Evolutionary conservation across 2,113 vertebrate species (phyloP).

Genomic region (Tupaia chinensis): DNA sequence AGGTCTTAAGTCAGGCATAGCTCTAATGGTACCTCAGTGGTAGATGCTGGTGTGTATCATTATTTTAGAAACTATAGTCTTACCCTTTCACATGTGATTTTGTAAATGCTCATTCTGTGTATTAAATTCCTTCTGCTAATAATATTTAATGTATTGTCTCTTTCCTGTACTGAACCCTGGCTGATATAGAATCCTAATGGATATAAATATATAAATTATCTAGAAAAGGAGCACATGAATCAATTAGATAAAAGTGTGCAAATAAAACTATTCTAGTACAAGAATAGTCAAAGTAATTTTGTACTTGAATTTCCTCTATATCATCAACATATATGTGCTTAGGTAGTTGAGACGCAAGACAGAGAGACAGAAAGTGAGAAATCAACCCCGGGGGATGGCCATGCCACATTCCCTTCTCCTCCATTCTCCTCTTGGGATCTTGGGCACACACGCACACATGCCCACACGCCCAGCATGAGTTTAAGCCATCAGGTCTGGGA

Average conservation of each 20-base stretch:
- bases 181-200: background rate
- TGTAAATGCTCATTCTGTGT: background rate
- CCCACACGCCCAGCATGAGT: too few relatives aligned
- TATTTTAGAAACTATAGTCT: background rate
- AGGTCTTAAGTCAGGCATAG: background rate
- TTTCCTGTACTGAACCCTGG: background rate
- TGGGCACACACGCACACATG: too few relatives aligned
- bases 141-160: background rate
- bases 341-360: background rate
- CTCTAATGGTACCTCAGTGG: background rate
- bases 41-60: background rate
- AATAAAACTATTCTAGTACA: background rate
- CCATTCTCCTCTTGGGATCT: too few relatives aligned
- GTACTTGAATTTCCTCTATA: background rate
- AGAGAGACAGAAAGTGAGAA: too few relatives aligned
- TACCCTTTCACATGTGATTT: background rate
- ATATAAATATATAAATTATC: constrained; percentile 27
- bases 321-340: background rate
- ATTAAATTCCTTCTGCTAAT: constrained; percentile 24
- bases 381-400: too few relatives aligned
- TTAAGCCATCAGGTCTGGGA: too few relatives aligned
- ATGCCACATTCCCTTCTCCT: too few relatives aligned
- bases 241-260: background rate
- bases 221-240: background rate
- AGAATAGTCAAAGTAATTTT: constrained; percentile 17